phyloP scores from a whole-genome alignment of 2,888 invertebrate genomes.

The Harpagoxenus sublaevis region DNA sequence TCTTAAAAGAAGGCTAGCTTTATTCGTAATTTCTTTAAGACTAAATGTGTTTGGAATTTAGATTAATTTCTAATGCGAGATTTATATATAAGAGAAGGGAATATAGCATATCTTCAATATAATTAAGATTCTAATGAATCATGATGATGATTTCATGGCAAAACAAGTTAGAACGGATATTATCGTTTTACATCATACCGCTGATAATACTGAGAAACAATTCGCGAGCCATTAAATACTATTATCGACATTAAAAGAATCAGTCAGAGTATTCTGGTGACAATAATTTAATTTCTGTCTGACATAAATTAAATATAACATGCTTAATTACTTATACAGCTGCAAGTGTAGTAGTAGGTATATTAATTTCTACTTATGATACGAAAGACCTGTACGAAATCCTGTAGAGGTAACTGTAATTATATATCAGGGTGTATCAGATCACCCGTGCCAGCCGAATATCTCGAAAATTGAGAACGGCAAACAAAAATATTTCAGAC shows the following conservation, averaged over 20 bases:
- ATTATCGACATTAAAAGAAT: slow-evolving; percentile 16
- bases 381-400: slow-evolving; percentile 52
- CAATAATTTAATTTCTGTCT: slow-evolving; percentile 30
- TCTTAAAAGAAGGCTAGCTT: background rate
- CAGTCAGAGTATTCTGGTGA: background rate
- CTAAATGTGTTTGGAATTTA: background rate
- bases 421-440: too few species aligned
- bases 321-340: too few species aligned
- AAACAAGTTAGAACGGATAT: too few species aligned
- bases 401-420: slow-evolving; percentile 40
- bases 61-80: background rate
- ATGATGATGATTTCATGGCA: background rate
- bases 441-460: too few species aligned
- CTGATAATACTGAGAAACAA: background rate
- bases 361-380: too few species aligned
- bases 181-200: too few species aligned
- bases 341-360: too few species aligned
- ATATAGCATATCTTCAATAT: too few species aligned
- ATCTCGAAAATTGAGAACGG: too few species aligned
- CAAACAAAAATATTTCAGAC: too few species aligned
- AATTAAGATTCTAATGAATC: slow-evolving; percentile 1
- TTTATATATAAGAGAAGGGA: background rate
- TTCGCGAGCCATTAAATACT: background rate
- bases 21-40: background rate
- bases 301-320: too few species aligned